Base-by-base conservation (phyloP, 2,113 vertebrate species). In the Poicephalus meyeri region DNA sequence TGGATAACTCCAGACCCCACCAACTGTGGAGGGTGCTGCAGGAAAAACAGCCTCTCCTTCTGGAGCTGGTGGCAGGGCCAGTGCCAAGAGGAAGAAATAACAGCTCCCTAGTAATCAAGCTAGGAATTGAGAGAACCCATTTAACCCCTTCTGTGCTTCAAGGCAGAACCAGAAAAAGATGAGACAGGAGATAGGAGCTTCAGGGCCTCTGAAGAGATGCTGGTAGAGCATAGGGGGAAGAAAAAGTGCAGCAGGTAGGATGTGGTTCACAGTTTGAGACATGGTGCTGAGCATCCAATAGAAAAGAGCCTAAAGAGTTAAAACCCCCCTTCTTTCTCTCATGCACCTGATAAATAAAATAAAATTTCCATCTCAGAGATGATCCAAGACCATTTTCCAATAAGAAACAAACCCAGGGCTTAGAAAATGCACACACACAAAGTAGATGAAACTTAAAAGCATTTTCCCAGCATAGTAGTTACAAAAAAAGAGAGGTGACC, bases 361-460 rank as follows among this genome's bases (percentile, higher is more conserved):
- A 74, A 66, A 56, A 63, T 53, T 60, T 80, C 69, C 49, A 88
- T 33, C 58, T 42, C 86, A 15, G 49, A 72, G 69, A 44, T 64
- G 47, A 80, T 88, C 82, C 64, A 68, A 80, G 86, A 77, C 82
- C 78, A 60, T 84, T 90, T 95, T 90, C 82, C 69, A 95, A 72
- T 92, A 94, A 79, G 80, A 79, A 88, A 39, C 80, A 95, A 95
- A 95, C 82, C 70, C 69, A 88, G 39, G 64, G 86, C 82, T 94
- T 88, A 94, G 74, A 80, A 92, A 94, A 94, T 41, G 64, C 82
- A 94, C 69, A 89, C 77, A 94, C 82, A 85, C 55, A 81, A 90
- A 94, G 82, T 60, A 90, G 86, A 77, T 77, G 89, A 92, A 84
- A 90, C 79, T 68, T 90, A 73, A 80, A 94, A 92, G 86, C 64